Percentiles rank a stretch among this genome's conserved stretches.
These are phyloP conservation scores for Pogonomyrmex barbatus DNA, from an alignment of 1,140 invertebrate genomes.

Conservation along the genomic window DNA sequence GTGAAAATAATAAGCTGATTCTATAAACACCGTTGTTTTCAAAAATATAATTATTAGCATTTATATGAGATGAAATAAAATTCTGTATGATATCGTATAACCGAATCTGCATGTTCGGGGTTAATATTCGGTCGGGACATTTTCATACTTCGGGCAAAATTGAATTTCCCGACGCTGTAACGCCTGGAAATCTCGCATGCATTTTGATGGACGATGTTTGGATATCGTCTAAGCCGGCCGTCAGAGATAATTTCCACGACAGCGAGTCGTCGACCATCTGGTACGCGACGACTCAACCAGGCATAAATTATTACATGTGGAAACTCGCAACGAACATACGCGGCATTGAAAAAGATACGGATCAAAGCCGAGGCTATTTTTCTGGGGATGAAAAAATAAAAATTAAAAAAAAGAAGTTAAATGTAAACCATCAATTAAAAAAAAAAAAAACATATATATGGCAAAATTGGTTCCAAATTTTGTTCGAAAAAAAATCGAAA, in stretches of 20 bases:
- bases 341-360: background rate
- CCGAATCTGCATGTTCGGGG: background rate
- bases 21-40: background rate
- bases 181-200: conserved; percentile 30
- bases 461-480: background rate
- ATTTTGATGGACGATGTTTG: conserved; percentile 39
- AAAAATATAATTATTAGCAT: conserved; percentile 10
- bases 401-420: background rate
- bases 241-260: conserved; percentile 63
- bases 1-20: background rate
- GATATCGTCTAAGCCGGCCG: conserved; percentile 45
- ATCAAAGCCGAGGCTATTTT: background rate
- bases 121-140: background rate
- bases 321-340: conserved; percentile 33
- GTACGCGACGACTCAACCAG: conserved; percentile 57
- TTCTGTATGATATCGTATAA: background rate
- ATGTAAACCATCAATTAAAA: background rate
- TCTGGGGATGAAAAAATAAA: background rate
- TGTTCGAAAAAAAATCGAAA: background rate
- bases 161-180: conserved; percentile 5
- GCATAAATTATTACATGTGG: conserved; percentile 47
- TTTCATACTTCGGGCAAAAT: background rate
- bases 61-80: conserved; percentile 4
- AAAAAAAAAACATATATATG: background rate
- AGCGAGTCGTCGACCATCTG: conserved; percentile 61